Evolutionary conservation across 1,140 invertebrate genomes (phyloP), one percentile per base, ranked within the genome.

Genomic region (Cydia fagiglandana): DNA sequence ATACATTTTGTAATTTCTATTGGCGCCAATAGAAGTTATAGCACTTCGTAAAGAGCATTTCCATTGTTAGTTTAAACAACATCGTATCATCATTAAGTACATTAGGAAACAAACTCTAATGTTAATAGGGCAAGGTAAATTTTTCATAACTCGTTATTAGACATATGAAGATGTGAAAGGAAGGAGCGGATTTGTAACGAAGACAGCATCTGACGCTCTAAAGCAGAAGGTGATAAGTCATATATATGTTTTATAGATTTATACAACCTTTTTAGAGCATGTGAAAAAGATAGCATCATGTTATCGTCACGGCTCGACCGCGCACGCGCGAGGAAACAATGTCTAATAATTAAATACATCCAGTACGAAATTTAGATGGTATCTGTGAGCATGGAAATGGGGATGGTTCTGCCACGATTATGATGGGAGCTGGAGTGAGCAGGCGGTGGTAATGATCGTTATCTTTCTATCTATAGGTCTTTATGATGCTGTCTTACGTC

Each of bases 281-380:
- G 20, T 10, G 56, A 61, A 61, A 61, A 20, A 61, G 66, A 70
- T 70, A 70, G 30, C 30, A 20, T 64, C 64, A 34, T 17, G 30
- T 68, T 28, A 70, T 70, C 66, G 66, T 70, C 66, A 70, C 66
- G 66, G 34, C 17, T 70, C 38, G 66, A 12, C 34, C 34, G 38
- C 66, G 66, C 66, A 70, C 66, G 66, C 34, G 64, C 64, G 30
- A 6, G 38, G 66, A 41, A 41, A 41, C 66, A 70, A 70, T 41
- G 66, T 70, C 66, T 70, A 70, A 70, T 70, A 70, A 70, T 70
- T 70, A 70, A 70, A 70, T 38, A 38, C 38, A 70, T 61, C 56
- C 6, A 17, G 30, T 38, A 70, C 66, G 64, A 68, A 68, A 34
- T 38, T 70, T 70, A 38, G 66, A 70, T 70, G 66, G 38, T 70